Conservation (phyloP, 92 coral and sea anemone species). For the Paragorgia papillata region DNA sequence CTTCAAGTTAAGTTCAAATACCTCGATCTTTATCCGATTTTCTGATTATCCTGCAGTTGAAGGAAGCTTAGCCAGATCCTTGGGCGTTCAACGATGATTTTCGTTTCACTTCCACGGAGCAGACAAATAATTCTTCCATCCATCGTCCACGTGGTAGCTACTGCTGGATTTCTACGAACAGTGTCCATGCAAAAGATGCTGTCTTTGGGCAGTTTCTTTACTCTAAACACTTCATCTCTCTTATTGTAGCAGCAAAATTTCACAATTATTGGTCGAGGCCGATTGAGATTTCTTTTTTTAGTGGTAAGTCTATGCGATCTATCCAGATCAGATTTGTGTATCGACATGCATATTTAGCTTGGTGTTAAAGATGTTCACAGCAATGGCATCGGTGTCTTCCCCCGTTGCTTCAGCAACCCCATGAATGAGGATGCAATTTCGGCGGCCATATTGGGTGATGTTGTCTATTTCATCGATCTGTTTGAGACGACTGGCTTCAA, state of each 20-base stretch:
- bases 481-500: slow-evolving; percentile 1
- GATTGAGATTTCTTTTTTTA: slow-evolving; percentile 1
- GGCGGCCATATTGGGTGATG: slow-evolving; percentile 7
- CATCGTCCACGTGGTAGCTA: slow-evolving; percentile 46
- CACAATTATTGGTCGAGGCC: slow-evolving; percentile 43
- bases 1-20: too few relatives aligned
- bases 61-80: slow-evolving; percentile 13
- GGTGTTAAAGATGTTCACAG: slow-evolving; percentile 14
- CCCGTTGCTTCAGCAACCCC: slow-evolving; percentile 12
- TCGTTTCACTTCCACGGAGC: background rate
- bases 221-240: slow-evolving; percentile 27
- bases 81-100: background rate
- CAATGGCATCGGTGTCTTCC: slow-evolving; percentile 24
- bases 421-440: slow-evolving; percentile 20
- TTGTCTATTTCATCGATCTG: slow-evolving; percentile 21
- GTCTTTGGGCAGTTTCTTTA: slow-evolving; percentile 43
- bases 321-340: slow-evolving; percentile 33
- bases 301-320: slow-evolving; percentile 33
- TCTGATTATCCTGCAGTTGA: background rate
- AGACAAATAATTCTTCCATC: slow-evolving; percentile 46
- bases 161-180: slow-evolving; percentile 10
- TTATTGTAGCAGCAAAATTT: slow-evolving; percentile 39
- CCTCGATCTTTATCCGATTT: too few relatives aligned
- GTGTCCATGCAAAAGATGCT: slow-evolving; percentile 25
- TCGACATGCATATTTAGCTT: slow-evolving; percentile 27